phyloP scores from a whole-genome alignment of 2,797 vertebrate species.

The Scarus forsteni region DNA sequence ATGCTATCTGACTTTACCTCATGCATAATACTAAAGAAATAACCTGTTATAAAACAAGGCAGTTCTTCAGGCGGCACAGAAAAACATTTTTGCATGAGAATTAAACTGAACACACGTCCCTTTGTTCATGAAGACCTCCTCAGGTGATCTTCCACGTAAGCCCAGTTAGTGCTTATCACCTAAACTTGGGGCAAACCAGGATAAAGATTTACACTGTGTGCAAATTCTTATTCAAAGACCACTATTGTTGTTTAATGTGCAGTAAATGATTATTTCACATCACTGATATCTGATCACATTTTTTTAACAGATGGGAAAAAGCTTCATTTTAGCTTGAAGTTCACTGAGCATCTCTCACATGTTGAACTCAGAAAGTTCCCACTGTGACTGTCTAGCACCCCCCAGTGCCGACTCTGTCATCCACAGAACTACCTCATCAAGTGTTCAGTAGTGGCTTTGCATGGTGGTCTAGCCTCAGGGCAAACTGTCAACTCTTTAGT shows the following conservation, averaged over 20 bases:
- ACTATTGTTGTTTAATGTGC: neutral
- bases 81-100: too few relatives aligned
- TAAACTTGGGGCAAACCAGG: neutral
- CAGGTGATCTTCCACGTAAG: neutral
- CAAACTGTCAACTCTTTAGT: too few relatives aligned
- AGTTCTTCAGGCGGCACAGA: too few relatives aligned
- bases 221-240: neutral
- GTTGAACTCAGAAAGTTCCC: neutral
- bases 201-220: neutral
- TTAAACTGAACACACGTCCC: neutral
- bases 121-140: neutral
- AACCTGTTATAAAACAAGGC: too few relatives aligned
- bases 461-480: neutral
- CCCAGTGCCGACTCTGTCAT: constrained; percentile 59
- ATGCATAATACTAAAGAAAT: too few relatives aligned
- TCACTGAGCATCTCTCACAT: neutral
- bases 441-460: neutral
- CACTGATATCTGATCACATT: neutral
- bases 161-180: too few relatives aligned
- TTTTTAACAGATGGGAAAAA: constrained; percentile 14
- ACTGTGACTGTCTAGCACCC: constrained; percentile 48
- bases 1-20: too few relatives aligned
- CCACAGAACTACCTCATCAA: constrained; percentile 22
- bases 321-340: neutral
- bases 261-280: neutral